Base-by-base conservation (phyloP, 2,888 invertebrate species). In the Mesoligia furuncula region DNA sequence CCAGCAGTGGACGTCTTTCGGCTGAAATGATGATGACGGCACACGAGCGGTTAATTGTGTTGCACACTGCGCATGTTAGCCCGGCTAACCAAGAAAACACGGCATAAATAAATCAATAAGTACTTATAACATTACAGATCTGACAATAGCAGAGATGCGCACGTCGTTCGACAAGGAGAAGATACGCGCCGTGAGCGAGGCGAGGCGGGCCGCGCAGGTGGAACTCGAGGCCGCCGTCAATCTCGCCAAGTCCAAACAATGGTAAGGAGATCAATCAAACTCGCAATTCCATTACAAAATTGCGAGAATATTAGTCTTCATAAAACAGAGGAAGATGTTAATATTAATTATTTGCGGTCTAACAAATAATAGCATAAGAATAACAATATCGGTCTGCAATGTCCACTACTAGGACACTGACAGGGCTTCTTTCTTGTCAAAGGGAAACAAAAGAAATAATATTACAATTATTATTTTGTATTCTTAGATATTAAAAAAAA, bases 231-330 rank as follows among this genome's bases (percentile, higher is more conserved):
- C 97, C 39, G 97, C 98, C 20, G 97, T 99, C 54, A 98, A 98
- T 77, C 98, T 98, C 73, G 97, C 98, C 15, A 99, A 99, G 95
- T 97, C 98, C 64, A 99, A 98, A 91, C 99, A 99, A 92, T 99
- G 99, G 99, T 97, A 84, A 90, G 91, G 57, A n/a, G 2, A 54
- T 54, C 2, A 69, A 15, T 68, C 6, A 6, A 24, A 17, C 24
- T 68, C 24, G 1, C 5, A 31, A 48, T 31, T 68, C 0, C 24
- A 48, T 48, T 8, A 48, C 67, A 1, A 24, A 15, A 67, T 67
- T 31, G 48, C 27, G 48, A 24, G 13, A 31, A 67, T 24, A 27
- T 20, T 45, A 15, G 31, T 13, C 13, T 48, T 48, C 13, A 8
- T 48, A 67, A 4, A 67, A 20, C 20, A 20, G 13, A 48, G 20